These are phyloP conservation scores for Cottus gobio DNA, from an alignment of 2,113 vertebrate genomes.

Conservation along the genomic window DNA sequence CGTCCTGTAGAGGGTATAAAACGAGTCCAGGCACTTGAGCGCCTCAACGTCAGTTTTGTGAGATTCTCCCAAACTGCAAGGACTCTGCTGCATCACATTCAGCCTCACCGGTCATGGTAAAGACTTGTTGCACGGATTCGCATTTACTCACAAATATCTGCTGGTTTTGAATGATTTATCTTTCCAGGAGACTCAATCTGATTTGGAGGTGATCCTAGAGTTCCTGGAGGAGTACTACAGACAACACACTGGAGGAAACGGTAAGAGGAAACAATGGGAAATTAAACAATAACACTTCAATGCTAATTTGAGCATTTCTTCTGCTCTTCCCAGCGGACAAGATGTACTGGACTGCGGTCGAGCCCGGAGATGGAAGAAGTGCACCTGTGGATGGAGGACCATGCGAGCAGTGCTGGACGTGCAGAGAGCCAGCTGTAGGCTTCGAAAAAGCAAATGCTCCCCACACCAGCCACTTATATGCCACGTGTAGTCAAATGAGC, in stretches of 20 bases:
- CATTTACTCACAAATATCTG: background rate
- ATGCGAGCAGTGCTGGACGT: slow-evolving; percentile 31
- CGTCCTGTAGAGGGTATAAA: slow-evolving; percentile 64
- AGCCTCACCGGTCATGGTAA: slow-evolving; percentile 65
- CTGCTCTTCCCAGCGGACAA: slow-evolving; percentile 20
- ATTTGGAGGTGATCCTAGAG: slow-evolving; percentile 85
- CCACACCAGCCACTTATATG: background rate
- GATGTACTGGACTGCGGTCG: slow-evolving; percentile 12
- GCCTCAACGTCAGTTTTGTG: slow-evolving; percentile 48
- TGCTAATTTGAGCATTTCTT: background rate
- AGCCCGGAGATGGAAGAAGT: background rate
- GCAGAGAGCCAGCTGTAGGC: slow-evolving; percentile 54
- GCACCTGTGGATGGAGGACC: background rate
- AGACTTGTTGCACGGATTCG: background rate
- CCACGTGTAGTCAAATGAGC: background rate
- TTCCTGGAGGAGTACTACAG: slow-evolving; percentile 84
- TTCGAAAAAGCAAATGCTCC: too few relatives aligned
- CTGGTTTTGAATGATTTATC: slow-evolving; percentile 17
- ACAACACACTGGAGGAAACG: slow-evolving; percentile 61
- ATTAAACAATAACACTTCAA: background rate
- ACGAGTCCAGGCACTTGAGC: slow-evolving; percentile 41
- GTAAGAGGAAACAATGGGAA: slow-evolving; percentile 27
- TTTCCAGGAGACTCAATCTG: slow-evolving; percentile 75
- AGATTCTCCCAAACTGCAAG: slow-evolving; percentile 36
- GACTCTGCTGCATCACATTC: slow-evolving; percentile 24